Percentiles rank a stretch among this genome's conserved stretches.
phyloP scores from a whole-genome alignment of 1,140 invertebrate genomes.

The Limonius californicus region DNA sequence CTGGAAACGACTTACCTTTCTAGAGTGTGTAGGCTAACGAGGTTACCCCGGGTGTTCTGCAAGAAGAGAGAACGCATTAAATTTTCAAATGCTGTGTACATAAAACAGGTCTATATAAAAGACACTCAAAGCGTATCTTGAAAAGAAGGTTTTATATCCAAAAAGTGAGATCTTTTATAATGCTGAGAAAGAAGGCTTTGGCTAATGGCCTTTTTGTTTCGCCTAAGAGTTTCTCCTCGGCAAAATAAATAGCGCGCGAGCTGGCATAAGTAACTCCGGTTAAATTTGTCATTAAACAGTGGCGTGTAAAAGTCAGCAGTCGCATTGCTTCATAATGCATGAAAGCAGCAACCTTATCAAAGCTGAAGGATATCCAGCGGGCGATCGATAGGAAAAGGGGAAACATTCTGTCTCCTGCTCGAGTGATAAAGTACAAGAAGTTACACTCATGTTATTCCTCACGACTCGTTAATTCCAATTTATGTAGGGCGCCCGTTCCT shows the following conservation, averaged over 20 bases:
- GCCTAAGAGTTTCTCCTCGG: neutral
- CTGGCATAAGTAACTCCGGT: conserved; percentile 5
- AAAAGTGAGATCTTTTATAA: conserved; percentile 14
- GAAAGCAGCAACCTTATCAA: neutral
- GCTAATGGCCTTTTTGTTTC: conserved; percentile 16
- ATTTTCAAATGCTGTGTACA: conserved; percentile 15
- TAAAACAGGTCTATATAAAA: conserved; percentile 15
- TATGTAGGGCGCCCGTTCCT: conserved; percentile 3
- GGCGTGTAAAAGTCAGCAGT: neutral
- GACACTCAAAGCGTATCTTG: conserved; percentile 12
- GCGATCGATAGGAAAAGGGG: neutral
- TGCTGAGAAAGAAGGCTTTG: conserved; percentile 10
- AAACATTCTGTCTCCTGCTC: conserved; percentile 1
- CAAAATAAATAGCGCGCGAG: conserved; percentile 11
- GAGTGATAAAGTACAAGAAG: conserved; percentile 10
- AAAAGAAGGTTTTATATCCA: conserved; percentile 14
- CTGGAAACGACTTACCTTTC: conserved; percentile 4
- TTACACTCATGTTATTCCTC: conserved; percentile 12
- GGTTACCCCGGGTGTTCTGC: conserved; percentile 5
- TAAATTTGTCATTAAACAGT: conserved; percentile 12
- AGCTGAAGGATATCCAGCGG: neutral
- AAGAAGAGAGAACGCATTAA: conserved; percentile 11
- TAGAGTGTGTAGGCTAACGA: conserved; percentile 3
- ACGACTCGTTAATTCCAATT: conserved; percentile 15
- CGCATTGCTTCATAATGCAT: neutral